Evolutionary conservation across 2,888 invertebrate genomes (phyloP).

Genomic region (Microctonus brassicae): DNA sequence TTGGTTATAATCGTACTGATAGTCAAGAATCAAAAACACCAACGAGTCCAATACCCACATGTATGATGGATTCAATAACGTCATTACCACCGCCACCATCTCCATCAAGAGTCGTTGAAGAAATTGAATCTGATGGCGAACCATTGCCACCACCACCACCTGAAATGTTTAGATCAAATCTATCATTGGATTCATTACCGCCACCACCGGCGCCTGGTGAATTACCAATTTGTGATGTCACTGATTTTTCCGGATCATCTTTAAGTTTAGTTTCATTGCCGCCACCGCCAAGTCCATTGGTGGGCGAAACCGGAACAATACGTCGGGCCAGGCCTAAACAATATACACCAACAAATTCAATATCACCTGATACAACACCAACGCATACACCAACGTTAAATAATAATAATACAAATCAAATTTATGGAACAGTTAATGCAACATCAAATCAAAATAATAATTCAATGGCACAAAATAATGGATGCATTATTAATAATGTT

Average conservation of each 20-base stretch:
- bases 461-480: constrained; percentile 54
- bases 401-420: constrained; percentile 46
- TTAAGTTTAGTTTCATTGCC: constrained; percentile 80
- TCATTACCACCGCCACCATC: constrained; percentile 71
- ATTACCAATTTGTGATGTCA: constrained; percentile 71
- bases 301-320: constrained; percentile 70
- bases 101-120: constrained; percentile 70
- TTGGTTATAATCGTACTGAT: constrained; percentile 63
- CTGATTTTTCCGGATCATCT: constrained; percentile 79
- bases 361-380: constrained; percentile 69
- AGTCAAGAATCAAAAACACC: constrained; percentile 64
- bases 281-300: constrained; percentile 78
- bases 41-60: constrained; percentile 63
- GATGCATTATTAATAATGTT: constrained; percentile 53
- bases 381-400: constrained; percentile 69
- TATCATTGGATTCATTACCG: constrained; percentile 85
- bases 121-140: constrained; percentile 72
- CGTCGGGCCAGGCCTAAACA: constrained; percentile 68
- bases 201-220: constrained; percentile 81
- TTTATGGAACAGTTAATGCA: constrained; percentile 40
- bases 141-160: constrained; percentile 82
- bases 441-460: constrained; percentile 57
- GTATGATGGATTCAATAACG: constrained; percentile 73
- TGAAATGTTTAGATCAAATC: constrained; percentile 82
- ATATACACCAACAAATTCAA: constrained; percentile 68